Evolutionary conservation across 2,113 vertebrate genomes (phyloP).

Genomic region (Notothenia rossii): DNA sequence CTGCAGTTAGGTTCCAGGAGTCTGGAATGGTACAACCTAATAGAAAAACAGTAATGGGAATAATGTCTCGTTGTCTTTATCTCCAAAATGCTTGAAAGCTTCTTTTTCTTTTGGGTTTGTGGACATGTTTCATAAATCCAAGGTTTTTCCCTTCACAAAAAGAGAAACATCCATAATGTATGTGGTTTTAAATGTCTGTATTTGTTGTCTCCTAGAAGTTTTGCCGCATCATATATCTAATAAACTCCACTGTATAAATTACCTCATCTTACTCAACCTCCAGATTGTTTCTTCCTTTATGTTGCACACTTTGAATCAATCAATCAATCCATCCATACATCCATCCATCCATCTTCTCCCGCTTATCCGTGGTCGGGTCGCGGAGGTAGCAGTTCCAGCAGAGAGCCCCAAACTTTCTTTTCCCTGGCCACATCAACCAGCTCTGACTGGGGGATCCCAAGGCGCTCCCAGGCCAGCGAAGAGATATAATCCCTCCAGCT

Average conservation of each 20-base stretch:
- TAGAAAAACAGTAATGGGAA: background rate
- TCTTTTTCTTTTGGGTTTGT: background rate
- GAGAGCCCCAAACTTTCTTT: too few species aligned
- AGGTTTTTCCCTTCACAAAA: background rate
- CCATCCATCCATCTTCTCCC: too few species aligned
- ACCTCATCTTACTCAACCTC: background rate
- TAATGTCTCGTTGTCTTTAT: background rate
- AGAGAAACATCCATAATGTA: background rate
- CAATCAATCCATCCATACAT: too few species aligned
- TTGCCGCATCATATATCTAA: background rate
- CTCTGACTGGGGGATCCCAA: too few species aligned
- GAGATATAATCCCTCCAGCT: too few species aligned
- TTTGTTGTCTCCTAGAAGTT: background rate
- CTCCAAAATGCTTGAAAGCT: background rate
- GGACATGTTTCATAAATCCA: background rate
- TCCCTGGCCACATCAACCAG: too few species aligned
- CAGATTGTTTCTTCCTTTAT: background rate
- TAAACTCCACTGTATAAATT: too few species aligned
- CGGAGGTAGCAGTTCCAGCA: too few species aligned
- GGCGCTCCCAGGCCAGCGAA: too few species aligned
- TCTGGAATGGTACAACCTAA: background rate
- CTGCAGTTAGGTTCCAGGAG: conserved; percentile 10
- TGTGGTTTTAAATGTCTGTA: background rate
- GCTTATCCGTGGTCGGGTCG: too few species aligned
- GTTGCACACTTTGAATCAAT: background rate